Evolutionary conservation across 2,888 invertebrate genomes (phyloP), one percentile per base, ranked within the genome.

Genomic region (Sphaeridia pumilis): DNA sequence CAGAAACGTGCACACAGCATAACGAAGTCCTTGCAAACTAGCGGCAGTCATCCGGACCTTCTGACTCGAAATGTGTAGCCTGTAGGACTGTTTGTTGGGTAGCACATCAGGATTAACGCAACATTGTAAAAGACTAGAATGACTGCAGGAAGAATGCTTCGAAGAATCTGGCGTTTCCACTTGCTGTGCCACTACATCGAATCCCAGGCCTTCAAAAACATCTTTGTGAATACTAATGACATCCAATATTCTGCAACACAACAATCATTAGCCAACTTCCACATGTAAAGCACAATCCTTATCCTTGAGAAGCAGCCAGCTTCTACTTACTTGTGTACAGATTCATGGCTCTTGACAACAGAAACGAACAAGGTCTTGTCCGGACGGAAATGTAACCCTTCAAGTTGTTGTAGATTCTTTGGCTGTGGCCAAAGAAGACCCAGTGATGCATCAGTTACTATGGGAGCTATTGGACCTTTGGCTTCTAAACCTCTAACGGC

Each of bases 391-490:
- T 74, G 71, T 4, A 72, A 67, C 1, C 73, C 74, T 44, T 73
- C 71, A 10, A 75, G 68, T 63, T 77, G 75, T 12, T 73, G 67
- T 26, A 80, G 71, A 49, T 71, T 72, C 65, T 76, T 76, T 1
- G 79, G 79, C 57, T 75, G 76, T 2, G 80, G 80, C 79, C 80
- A 80, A 36, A 80, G 66, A 38, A 74, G 65, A 58, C 72, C 72
- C 5, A 75, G 67, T 58, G 72, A 71, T 25, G 70, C 69, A 57
- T 75, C 74, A 3, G 70, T 71, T 7, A 71, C 67, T 20, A 71
- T 59, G 1, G 70, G 70, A 28, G 67, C 61, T 3, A 69, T 68
- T 1, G 70, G 69, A 4, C 67, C 65, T 42, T 67, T 67, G 43
- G 68, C 55, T 41, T 66, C 65, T 4, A 66, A 50, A 24, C 63